Evolutionary conservation across 2,888 invertebrate species (phyloP), one percentile per base, ranked within the genome.

Genomic region (Melanargia galathea): DNA sequence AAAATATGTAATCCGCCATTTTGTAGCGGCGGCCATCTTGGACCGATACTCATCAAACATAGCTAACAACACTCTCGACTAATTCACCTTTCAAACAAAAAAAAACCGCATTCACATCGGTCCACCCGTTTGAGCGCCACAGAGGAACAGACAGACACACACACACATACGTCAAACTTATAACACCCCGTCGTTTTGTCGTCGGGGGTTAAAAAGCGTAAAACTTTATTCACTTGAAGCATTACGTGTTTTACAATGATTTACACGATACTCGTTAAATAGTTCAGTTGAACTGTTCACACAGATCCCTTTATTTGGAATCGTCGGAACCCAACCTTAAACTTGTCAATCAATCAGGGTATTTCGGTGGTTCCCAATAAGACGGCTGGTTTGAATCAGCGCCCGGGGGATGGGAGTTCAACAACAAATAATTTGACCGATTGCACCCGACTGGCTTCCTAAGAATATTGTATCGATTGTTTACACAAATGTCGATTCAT

Each of bases 361-460:
- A 66, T 68, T 66, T 62, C 51, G 18, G 54, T 45, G 26, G 26
- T 64, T 63, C 18, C 45, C 24, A 46, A 65, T 60, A 24, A 62
- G 60, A 71, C 75, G 75, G 75, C 83, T 82, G 83, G 70, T 63
- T 71, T 75, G 68, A 71, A 73, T 84, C 82, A 80, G 66, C 65
- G 66, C 45, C 51, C 63, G 62, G 33, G 68, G 71, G 71, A 72
- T 52, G 74, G 73, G 72, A 68, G 66, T 71, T 63, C 52, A 73
- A 75, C 74, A 81, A 80, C 77, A 82, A 82, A 81, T 73, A 78
- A 69, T 52, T 54, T 60, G 61, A 67, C 66, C 71, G 76, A 74
- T 75, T 72, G 78, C 78, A 70, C 35, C 76, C 84, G 82, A 80
- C 82, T 82, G 82, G 75, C 71, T 74, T 79, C 78, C 72, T 74